Percentiles rank a stretch among this genome's conserved stretches.
Evolutionary conservation across 2,797 vertebrate species (phyloP).

Genomic region (Trematomus bernacchii): DNA sequence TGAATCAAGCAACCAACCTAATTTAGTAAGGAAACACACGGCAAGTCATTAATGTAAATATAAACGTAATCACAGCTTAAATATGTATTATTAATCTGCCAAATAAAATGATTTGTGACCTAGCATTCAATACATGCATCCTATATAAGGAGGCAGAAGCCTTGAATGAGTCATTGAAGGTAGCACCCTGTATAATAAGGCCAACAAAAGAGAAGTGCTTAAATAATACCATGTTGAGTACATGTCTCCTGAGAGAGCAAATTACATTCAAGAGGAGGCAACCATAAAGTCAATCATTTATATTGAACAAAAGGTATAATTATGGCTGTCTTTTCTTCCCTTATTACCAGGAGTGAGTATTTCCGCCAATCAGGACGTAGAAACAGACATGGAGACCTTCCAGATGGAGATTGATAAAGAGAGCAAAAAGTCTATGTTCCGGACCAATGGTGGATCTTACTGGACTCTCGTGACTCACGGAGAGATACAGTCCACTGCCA

Average conservation of each 20-base stretch:
- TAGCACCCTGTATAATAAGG: not conserved
- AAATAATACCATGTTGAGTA: not conserved
- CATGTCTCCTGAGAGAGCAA: slow-evolving; percentile 21
- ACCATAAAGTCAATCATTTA: not conserved
- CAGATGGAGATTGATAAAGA: slow-evolving; percentile 96
- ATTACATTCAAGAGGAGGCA: slow-evolving; percentile 21
- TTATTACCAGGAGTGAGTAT: slow-evolving; percentile 90
- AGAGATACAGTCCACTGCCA: slow-evolving; percentile 94
- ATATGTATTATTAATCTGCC: not conserved
- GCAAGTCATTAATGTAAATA: too few relatives aligned
- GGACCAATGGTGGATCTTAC: slow-evolving; percentile 92
- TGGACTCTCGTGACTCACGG: slow-evolving; percentile 96
- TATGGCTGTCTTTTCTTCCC: slow-evolving; percentile 16
- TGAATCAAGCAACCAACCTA: not conserved
- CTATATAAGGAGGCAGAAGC: not conserved
- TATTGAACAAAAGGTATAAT: slow-evolving; percentile 1
- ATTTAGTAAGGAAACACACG: too few relatives aligned
- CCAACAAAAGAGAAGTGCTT: slow-evolving; percentile 26
- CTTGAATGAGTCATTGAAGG: slow-evolving; percentile 4
- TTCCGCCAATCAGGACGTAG: slow-evolving; percentile 96
- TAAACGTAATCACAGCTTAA: not conserved
- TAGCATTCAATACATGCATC: not conserved
- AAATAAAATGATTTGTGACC: not conserved
- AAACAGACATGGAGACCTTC: slow-evolving; percentile 96
- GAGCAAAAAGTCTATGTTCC: slow-evolving; percentile 93